Evolutionary conservation across 2,113 vertebrate genomes (phyloP).

Genomic region (Psilopsiagon aurifrons): DNA sequence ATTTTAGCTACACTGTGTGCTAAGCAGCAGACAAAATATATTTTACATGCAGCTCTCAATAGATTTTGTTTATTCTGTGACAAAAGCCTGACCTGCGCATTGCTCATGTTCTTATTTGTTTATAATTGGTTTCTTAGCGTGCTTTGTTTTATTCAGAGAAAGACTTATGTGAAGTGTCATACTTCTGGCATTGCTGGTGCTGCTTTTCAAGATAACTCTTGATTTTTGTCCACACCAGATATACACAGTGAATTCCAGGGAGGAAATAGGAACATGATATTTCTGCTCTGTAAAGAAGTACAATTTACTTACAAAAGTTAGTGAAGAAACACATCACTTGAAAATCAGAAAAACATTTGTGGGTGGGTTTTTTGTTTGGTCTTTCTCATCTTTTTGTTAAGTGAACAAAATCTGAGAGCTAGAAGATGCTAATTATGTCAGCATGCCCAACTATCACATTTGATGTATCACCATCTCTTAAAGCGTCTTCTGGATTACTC

Average conservation of each 20-base stretch:
- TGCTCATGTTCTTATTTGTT: not conserved
- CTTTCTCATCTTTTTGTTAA: not conserved
- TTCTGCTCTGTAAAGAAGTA: not conserved
- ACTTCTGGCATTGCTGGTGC: not conserved
- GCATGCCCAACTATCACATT: not conserved
- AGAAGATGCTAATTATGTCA: not conserved
- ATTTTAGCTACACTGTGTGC: constrained; percentile 57
- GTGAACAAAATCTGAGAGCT: not conserved
- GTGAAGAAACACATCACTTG: not conserved
- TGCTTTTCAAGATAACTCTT: not conserved
- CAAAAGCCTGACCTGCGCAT: not conserved
- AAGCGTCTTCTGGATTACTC: not conserved
- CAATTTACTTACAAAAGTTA: not conserved
- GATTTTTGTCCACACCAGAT: not conserved
- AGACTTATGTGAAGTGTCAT: not conserved
- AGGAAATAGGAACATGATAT: not conserved
- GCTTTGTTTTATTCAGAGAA: not conserved
- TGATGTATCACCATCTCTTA: not conserved
- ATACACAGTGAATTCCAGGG: not conserved
- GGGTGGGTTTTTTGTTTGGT: not conserved
- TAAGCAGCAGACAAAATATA: constrained; percentile 55
- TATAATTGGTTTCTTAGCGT: not conserved
- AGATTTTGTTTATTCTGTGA: constrained; percentile 12
- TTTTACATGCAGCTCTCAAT: constrained; percentile 31
- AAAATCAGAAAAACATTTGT: not conserved